Evolutionary conservation across 2,888 invertebrate species (phyloP), one percentile per base, ranked within the genome.

Genomic region (Fragum sueziense): DNA sequence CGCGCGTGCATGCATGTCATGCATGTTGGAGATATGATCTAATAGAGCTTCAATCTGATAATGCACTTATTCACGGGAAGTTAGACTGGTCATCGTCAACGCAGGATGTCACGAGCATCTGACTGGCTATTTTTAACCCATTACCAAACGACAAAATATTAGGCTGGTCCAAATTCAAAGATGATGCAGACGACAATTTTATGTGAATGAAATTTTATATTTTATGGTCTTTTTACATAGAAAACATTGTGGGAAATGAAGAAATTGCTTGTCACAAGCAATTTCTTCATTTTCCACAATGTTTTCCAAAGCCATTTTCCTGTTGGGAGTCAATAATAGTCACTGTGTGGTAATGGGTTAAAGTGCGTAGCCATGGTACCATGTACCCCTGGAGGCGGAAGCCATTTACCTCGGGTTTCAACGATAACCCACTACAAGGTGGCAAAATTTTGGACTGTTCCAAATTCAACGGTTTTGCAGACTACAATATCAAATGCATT

Each of bases 91-190:
- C 11, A 41, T 11, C 9, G 41, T 17, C 41, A 41, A 41, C 17
- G 11, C n/a, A n/a, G n/a, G n/a, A 41, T 9, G 41, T 41, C 11
- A 17, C 41, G 9, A 17, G 41, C 17, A 9, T 41, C 17, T 9
- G 41, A 41, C n/a, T 20, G n/a, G n/a, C n/a, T n/a, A n/a, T n/a
- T n/a, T 1, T 54, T 54, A 54, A 54, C 54, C 25, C 20, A 7
- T 54, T 54, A 54, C 54, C 20, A 54, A n/a, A n/a, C n/a, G 54
- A 22, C 54, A 54, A 54, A 7, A 54, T 54, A n/a, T 7, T 54
- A 54, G 54, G 22, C 54, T 54, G 11, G 54, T 54, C 54, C 54
- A 54, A 54, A 54, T 22, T 54, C 22, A 54, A 54, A 54, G 22
- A 11, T 22, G n/a, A 2, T 54, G 54, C 54, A 54, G 54, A 54